These are phyloP conservation scores for Torymus tubicola DNA, from an alignment of 2,888 invertebrate species.

Conservation along the genomic window DNA sequence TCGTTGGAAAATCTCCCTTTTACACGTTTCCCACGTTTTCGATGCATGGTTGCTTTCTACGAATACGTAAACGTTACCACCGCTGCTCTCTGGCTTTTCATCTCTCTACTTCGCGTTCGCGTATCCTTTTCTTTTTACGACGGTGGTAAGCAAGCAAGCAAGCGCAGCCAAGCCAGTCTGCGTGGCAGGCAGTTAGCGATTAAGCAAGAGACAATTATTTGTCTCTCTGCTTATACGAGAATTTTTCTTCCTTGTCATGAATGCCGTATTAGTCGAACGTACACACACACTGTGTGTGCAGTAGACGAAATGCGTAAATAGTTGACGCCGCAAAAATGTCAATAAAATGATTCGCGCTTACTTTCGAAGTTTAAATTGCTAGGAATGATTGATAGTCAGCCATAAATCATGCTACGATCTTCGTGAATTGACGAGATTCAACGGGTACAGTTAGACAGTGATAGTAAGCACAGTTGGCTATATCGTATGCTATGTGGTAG, in stretches of 20 bases:
- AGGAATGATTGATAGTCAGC: slow-evolving; percentile 26
- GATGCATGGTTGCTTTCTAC: slow-evolving; percentile 65
- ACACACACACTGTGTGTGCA: neutral
- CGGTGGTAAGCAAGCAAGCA: neutral
- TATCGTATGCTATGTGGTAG: too few relatives aligned
- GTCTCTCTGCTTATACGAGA: neutral
- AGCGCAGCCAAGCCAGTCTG: too few relatives aligned
- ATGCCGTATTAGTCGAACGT: slow-evolving; percentile 23
- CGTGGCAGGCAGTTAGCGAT: slow-evolving; percentile 3
- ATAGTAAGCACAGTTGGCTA: too few relatives aligned
- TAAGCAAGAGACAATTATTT: slow-evolving; percentile 30
- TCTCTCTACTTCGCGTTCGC: slow-evolving; percentile 29
- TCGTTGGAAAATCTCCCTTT: slow-evolving; percentile 62
- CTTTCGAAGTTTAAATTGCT: slow-evolving; percentile 16
- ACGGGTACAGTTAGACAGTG: slow-evolving; percentile 13
- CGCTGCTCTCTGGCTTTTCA: slow-evolving; percentile 53
- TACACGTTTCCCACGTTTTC: slow-evolving; percentile 63
- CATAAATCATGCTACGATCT: slow-evolving; percentile 32
- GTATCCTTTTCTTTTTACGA: slow-evolving; percentile 21
- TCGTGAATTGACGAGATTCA: slow-evolving; percentile 29
- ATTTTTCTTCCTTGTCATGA: neutral
- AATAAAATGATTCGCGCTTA: slow-evolving; percentile 33
- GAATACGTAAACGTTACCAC: slow-evolving; percentile 60
- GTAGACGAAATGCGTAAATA: slow-evolving; percentile 19
- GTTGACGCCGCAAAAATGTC: neutral